Evolutionary conservation across 2,888 invertebrate species (phyloP), one percentile per base, ranked within the genome.

Genomic region (Luperina testacea): DNA sequence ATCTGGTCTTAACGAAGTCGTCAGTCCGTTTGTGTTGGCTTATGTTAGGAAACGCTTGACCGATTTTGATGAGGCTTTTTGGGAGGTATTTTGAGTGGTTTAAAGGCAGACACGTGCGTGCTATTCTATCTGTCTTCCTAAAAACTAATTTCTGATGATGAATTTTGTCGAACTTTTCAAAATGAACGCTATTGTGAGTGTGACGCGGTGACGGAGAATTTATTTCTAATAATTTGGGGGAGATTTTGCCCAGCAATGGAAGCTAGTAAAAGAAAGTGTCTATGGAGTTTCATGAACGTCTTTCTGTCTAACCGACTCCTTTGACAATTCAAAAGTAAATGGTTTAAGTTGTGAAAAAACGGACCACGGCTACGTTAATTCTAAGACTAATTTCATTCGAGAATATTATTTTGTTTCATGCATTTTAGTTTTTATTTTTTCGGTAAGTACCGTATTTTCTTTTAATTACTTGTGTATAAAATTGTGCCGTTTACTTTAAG

Each of bases 1-100:
- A 88, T 85, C 81, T 78, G 75, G 38, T 72, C 74, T 83, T 78
- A 84, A 88, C 78, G 76, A 82, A 80, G 69, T 86, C 81, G 74
- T 81, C 72, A 57, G 81, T 78, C 11, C 67, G 83, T 79, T 61
- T 74, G 59, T 69, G 72, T 68, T 53, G 64, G 32, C 67, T 82
- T 80, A 75, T 69, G 72, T 74, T 45, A 59, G 75, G 51, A 75
- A 72, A 68, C 32, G 78, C 73, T 77, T 82, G 76, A 77, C 64
- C n/a, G 71, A 42, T 65, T 80, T 79, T 73, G 32, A 71, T 59
- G 57, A 61, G 65, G 48, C 53, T 72, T 64, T 63, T 38, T 13
- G 17, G 70, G 38, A n/a, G 9, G n/a, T 42, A 1, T 61, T 32
- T n/a, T 61, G 38, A 70, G 38, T 11, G 51, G 20, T 63, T 48